Conservation (phyloP, 1,140 invertebrate species). For the Holotrichia oblita region DNA sequence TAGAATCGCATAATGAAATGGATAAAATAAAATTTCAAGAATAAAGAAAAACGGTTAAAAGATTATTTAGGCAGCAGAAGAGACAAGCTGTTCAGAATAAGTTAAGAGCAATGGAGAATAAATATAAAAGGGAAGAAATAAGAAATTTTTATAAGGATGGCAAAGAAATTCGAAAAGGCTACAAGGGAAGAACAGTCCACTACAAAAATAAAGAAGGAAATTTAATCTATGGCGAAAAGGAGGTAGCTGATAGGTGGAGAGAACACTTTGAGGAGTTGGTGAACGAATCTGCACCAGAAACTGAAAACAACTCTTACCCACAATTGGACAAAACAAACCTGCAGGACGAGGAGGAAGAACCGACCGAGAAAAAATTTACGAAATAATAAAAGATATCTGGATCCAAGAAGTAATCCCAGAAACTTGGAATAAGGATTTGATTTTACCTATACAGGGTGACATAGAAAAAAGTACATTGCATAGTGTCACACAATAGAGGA, state of each 20-base stretch:
- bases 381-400: no score
- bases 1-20: background rate
- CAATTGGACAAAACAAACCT: background rate
- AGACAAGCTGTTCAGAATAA: background rate
- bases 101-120: background rate
- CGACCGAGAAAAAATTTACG: no score
- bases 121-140: background rate
- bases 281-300: constrained; percentile 6
- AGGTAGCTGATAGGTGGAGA: background rate
- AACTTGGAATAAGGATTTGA: no score
- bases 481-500: no score
- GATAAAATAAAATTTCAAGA: constrained; percentile 5
- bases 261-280: background rate
- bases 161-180: background rate
- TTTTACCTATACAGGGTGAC: no score
- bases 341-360: background rate
- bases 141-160: background rate
- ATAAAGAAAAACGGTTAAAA: background rate
- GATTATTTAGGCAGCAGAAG: background rate
- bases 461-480: no score
- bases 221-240: background rate
- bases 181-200: background rate
- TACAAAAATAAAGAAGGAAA: constrained; percentile 4
- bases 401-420: no score
- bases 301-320: background rate